A percentile compares a stretch with the other conserved stretches of the same genome.
phyloP scores from a whole-genome alignment of 2,797 vertebrate genomes.

The Lindbergichthys nudifrons region DNA sequence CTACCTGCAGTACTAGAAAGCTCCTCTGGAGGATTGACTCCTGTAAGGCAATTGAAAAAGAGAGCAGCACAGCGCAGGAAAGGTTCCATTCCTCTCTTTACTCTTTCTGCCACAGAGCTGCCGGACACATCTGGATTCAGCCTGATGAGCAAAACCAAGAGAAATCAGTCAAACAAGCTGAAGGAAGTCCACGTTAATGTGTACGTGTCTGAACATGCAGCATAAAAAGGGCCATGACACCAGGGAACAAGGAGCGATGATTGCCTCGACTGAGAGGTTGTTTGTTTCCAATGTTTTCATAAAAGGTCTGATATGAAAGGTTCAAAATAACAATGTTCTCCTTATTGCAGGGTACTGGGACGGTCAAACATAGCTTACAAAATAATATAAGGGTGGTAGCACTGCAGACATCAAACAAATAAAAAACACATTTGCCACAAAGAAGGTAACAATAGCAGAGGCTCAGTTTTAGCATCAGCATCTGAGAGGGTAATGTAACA shows the following conservation, averaged over 20 bases:
- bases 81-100: constrained; percentile 90
- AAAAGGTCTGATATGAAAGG: background rate
- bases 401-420: background rate
- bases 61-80: constrained; percentile 94
- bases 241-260: background rate
- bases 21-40: constrained; percentile 93
- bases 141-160: constrained; percentile 71
- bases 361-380: background rate
- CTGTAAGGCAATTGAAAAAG: constrained; percentile 95
- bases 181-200: background rate
- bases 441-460: background rate
- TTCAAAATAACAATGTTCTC: too few species aligned
- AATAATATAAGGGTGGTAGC: background rate
- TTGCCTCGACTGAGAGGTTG: too few species aligned
- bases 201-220: background rate
- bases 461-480: background rate
- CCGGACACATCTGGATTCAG: constrained; percentile 84
- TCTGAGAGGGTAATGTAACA: background rate
- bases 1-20: constrained; percentile 83
- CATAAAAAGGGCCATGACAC: background rate
- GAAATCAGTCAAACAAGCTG: constrained; percentile 19
- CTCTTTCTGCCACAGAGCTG: constrained; percentile 86
- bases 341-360: background rate
- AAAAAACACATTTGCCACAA: background rate
- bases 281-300: constrained; percentile 5